Base-by-base conservation (phyloP, 2,888 invertebrate genomes). In the Oligia latruncula region DNA sequence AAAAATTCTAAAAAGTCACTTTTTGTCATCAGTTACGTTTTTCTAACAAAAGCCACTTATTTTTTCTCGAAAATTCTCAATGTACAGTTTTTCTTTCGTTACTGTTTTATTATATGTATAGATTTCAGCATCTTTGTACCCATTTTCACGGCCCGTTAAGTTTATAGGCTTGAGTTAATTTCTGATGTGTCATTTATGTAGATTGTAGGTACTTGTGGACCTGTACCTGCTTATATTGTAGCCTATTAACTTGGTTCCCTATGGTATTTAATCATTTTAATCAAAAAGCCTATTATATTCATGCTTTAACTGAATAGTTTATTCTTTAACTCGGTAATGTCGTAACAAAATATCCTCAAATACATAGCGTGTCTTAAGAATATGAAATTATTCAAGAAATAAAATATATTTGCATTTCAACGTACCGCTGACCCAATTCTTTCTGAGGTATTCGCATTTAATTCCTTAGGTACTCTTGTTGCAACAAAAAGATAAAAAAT, bases 351-450 rank as follows among this genome's bases (percentile, higher is more conserved):
- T 74, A 71, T 60, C 49, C 20, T 76, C 60, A 68, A 85, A 77
- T 66, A 65, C 71, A 55, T 88, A 78, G 86, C 88, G 82, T 86
- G 86, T 67, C 65, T 58, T 60, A 67, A 73, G 60, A 52, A 79
- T 75, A 82, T 86, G 66, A 86, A 79, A 88, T 77, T 71, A 82
- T 77, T 62, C 70, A 72, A 62, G 55, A 78, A 81, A 85, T 77
- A 87, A 79, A 85, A 86, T 73, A 58, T 66, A 81, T 78, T 88
- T 88, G 78, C 88, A 86, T 86, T 86, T 82, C 29, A 85, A 77
- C n/a, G 81, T 80, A 76, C 71, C 15, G 58, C 29, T 77, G 79
- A 87, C 88, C 87, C n/a, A 88, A 87, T 87, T 87, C 43, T 65
- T 71, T 65, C 35, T 13, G n/a, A 62, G 49, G 74, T 76, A 76